phyloP scores from a whole-genome alignment of 64 coral and sea anemone genomes.

The Dendronephthya gigantea region DNA sequence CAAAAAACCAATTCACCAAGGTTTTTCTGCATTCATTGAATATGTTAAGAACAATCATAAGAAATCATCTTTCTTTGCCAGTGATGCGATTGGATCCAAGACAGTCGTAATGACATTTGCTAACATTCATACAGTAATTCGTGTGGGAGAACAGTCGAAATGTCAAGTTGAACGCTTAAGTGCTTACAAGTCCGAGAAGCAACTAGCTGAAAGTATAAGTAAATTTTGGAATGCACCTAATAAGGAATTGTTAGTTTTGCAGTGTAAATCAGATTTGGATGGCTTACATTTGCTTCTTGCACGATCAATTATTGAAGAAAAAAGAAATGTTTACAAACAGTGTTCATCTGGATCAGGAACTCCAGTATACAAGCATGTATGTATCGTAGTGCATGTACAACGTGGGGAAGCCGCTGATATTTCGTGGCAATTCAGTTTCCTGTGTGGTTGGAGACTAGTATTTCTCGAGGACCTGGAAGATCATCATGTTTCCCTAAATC shows the following conservation, averaged over 20 bases:
- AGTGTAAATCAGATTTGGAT: constrained; percentile 1
- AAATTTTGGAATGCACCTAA: neutral
- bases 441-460: constrained; percentile 69
- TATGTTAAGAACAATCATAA: neutral
- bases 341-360: neutral
- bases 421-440: constrained; percentile 66
- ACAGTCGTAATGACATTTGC: constrained; percentile 64
- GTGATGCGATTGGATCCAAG: constrained; percentile 20
- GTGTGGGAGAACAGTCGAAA: constrained; percentile 18
- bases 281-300: neutral
- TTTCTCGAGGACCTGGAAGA: constrained; percentile 62
- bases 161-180: constrained; percentile 53
- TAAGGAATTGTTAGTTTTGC: constrained; percentile 13
- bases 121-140: constrained; percentile 52
- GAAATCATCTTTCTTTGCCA: neutral
- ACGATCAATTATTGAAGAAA: constrained; percentile 11
- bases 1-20: constrained; percentile 49
- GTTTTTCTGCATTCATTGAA: constrained; percentile 36
- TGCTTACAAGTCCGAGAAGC: constrained; percentile 68
- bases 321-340: neutral
- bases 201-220: constrained; percentile 55
- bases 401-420: constrained; percentile 30
- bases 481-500: constrained; percentile 34
- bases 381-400: constrained; percentile 53
- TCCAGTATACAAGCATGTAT: constrained; percentile 48